phyloP scores from a whole-genome alignment of 2,888 invertebrate genomes.

The Aleiodes testaceus region DNA sequence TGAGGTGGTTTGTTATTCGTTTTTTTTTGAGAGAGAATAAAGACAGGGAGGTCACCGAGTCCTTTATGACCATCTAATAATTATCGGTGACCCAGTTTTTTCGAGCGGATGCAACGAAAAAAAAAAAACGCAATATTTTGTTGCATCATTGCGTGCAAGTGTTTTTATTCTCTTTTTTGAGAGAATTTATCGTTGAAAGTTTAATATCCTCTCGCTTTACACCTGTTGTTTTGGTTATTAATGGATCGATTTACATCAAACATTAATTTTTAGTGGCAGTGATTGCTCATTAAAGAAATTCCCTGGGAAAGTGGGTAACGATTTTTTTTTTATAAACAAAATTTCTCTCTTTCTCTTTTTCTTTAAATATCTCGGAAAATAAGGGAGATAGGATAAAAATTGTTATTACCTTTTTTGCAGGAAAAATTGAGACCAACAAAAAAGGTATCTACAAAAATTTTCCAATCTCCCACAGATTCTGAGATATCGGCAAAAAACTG shows the following conservation, averaged over 20 bases:
- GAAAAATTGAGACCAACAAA: too few species aligned
- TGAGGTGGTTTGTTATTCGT: constrained; percentile 11
- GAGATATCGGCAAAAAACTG: too few species aligned
- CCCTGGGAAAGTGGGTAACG: neutral
- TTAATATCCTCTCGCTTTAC: constrained; percentile 27
- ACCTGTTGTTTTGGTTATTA: constrained; percentile 22
- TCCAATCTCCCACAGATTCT: too few species aligned
- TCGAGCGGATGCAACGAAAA: neutral
- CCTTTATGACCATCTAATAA: constrained; percentile 15
- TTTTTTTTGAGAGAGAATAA: too few species aligned
- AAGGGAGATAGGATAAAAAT: too few species aligned
- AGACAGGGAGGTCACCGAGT: constrained; percentile 9
- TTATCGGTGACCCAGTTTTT: constrained; percentile 22
- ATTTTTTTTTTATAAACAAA: too few species aligned
- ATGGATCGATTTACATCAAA: constrained; percentile 34
- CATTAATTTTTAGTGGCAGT: constrained; percentile 17
- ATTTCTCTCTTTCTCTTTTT: too few species aligned
- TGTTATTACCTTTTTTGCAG: too few species aligned
- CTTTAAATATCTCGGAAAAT: too few species aligned
- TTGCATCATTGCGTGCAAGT: constrained; percentile 17
- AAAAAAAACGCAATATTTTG: constrained; percentile 8
- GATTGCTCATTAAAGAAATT: neutral
- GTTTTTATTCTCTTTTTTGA: too few species aligned
- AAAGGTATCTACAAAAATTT: too few species aligned
- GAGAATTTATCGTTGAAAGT: constrained; percentile 3